These are phyloP conservation scores for Macquaria ambigua DNA, from an alignment of 2,113 vertebrate species.

Conservation along the genomic window DNA sequence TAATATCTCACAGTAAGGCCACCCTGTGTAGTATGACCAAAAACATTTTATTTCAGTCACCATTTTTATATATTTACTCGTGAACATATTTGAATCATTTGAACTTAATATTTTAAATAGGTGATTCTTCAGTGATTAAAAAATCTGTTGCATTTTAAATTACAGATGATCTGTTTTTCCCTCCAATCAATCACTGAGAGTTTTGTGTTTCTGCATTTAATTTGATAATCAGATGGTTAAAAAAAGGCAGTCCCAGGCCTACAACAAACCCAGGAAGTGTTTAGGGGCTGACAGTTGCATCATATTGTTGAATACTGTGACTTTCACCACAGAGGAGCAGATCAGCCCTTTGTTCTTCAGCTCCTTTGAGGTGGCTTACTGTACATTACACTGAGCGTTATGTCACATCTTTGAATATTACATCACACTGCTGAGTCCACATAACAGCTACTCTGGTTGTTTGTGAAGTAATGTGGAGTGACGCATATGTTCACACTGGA, in stretches of 20 bases:
- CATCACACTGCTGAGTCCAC: conserved; percentile 58
- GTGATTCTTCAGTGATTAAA: conserved; percentile 12
- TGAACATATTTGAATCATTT: conserved; percentile 20
- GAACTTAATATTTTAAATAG: conserved; percentile 4
- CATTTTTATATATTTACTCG: background rate
- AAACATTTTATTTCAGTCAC: background rate
- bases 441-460: conserved; percentile 35
- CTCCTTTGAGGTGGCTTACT: conserved; percentile 12
- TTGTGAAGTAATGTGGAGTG: conserved; percentile 39
- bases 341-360: conserved; percentile 6
- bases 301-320: conserved; percentile 18
- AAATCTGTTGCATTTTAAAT: conserved; percentile 21
- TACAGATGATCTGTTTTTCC: background rate
- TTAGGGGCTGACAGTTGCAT: background rate
- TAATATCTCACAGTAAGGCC: background rate
- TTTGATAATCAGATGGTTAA: background rate
- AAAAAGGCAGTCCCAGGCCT: background rate
- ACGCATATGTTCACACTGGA: conserved; percentile 64
- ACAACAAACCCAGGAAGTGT: too few species aligned
- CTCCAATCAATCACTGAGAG: background rate
- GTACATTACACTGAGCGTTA: conserved; percentile 21
- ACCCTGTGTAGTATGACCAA: conserved; percentile 5
- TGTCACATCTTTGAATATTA: conserved; percentile 36
- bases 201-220: background rate
- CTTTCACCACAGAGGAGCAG: background rate